phyloP scores from a whole-genome alignment of 2,797 vertebrate species.

The Syngnathus acus region DNA sequence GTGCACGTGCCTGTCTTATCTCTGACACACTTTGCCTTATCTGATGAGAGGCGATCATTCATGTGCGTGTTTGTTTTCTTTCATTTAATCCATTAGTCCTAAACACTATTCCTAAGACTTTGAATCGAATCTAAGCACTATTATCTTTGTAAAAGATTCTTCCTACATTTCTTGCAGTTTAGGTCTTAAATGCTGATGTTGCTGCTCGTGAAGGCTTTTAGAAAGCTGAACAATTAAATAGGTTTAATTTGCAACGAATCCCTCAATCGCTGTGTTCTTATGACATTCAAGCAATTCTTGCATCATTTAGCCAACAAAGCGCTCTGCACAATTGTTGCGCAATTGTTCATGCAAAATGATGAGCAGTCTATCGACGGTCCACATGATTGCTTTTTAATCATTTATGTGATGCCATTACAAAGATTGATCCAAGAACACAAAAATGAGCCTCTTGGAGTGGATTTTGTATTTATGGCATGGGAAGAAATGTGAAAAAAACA shows the following conservation, averaged over 20 bases:
- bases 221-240: conserved; percentile 11
- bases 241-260: conserved; percentile 28
- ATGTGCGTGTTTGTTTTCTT: background rate
- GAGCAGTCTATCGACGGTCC: conserved; percentile 26
- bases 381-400: conserved; percentile 53
- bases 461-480: conserved; percentile 13
- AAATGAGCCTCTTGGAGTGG: conserved; percentile 21
- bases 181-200: background rate
- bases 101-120: background rate
- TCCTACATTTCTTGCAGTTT: background rate
- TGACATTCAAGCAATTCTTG: conserved; percentile 11
- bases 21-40: conserved; percentile 7
- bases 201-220: background rate
- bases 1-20: conserved; percentile 4
- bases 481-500: conserved; percentile 13
- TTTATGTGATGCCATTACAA: conserved; percentile 41
- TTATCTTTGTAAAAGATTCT: background rate
- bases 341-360: conserved; percentile 37
- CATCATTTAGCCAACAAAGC: conserved; percentile 27
- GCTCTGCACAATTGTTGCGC: conserved; percentile 24
- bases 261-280: conserved; percentile 18
- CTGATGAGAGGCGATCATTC: conserved; percentile 1
- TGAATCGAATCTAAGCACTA: conserved; percentile 23
- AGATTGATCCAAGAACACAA: conserved; percentile 34
- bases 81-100: conserved; percentile 15